Base-by-base conservation (phyloP, 64 coral and sea anemone genomes). In the Montipora cactus region DNA sequence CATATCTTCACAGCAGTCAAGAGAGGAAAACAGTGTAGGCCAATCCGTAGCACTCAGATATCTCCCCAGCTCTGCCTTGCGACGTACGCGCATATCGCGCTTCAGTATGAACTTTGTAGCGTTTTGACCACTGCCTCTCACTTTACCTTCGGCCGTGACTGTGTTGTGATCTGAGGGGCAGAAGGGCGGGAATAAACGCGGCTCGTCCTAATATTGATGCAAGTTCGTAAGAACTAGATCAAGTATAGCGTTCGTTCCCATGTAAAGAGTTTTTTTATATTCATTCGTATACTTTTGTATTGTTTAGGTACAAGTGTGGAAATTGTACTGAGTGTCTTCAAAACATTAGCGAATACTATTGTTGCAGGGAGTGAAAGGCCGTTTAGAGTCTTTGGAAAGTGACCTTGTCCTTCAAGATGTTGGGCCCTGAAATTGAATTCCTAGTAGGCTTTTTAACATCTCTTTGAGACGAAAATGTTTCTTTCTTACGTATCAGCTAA, bases 161-260 rank as follows among this genome's bases (percentile, higher is more conserved):
- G 92, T 94, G 47, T 37, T 55, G 64, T 94, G 92, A 49, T 89
- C 86, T 59, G 92, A 94, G 20, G 89, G 62, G 20, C 92, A 85
- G 81, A 94, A 94, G 49, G 86, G 92, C 16, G 83, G 72, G 58
- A 79, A 51, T 8, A 6, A 47, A 51, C 77, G 62, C 49, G 92
- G 92, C 51, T 75, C 28, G 45, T 47, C 51, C 71, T 90, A 90
- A 66, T 52, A 79, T 45, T 78, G 45, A 19, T 70, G 75, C 22
- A 94, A 58, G 51, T 90, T 94, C 51, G 93, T 94, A 25, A 94
- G 79, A 49, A 94, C 55, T 19, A 90, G 48, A 84, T 90, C 93
- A 44, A 94, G 52, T 77, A 57, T 83, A 21, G 70, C 75, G 4
- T 74, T 25, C 16, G 25, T 25, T 25, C 25, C 25, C 25, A 28